Conservation (phyloP, 23 tunicate genomes). For the Halocynthia roretzi region DNA sequence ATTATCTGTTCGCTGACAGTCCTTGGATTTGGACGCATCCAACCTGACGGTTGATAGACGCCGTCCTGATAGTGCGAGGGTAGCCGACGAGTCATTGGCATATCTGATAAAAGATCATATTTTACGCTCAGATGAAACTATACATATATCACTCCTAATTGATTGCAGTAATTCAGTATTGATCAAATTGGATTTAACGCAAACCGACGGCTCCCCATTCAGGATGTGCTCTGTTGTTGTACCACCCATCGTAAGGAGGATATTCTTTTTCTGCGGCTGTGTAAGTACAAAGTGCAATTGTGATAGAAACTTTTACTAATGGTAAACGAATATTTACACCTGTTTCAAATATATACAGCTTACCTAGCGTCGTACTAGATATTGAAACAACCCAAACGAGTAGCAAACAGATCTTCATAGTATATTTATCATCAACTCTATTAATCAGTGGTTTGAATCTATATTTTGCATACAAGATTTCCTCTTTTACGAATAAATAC, state of each 20-base stretch:
- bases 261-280: slow-evolving; percentile 54
- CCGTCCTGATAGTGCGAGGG: slow-evolving; percentile 85
- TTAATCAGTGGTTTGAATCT: too few species aligned
- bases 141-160: neutral
- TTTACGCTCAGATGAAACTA: neutral
- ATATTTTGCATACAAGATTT: too few species aligned
- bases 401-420: too few species aligned
- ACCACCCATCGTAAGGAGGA: slow-evolving; percentile 83
- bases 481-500: too few species aligned
- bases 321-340: too few species aligned
- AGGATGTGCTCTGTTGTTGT: slow-evolving; percentile 86
- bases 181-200: neutral
- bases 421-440: too few species aligned
- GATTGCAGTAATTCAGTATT: too few species aligned
- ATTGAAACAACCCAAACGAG: too few species aligned
- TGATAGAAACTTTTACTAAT: neutral
- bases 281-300: neutral
- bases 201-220: slow-evolving; percentile 85
- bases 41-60: slow-evolving; percentile 68
- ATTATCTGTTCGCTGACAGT: slow-evolving; percentile 48
- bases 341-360: too few species aligned
- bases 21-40: slow-evolving; percentile 74
- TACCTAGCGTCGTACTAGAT: too few species aligned
- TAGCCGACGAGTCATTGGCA: slow-evolving; percentile 45
- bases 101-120: slow-evolving; percentile 17